These are phyloP conservation scores for Tipula helvola DNA, from an alignment of 2,888 invertebrate species.

Conservation along the genomic window DNA sequence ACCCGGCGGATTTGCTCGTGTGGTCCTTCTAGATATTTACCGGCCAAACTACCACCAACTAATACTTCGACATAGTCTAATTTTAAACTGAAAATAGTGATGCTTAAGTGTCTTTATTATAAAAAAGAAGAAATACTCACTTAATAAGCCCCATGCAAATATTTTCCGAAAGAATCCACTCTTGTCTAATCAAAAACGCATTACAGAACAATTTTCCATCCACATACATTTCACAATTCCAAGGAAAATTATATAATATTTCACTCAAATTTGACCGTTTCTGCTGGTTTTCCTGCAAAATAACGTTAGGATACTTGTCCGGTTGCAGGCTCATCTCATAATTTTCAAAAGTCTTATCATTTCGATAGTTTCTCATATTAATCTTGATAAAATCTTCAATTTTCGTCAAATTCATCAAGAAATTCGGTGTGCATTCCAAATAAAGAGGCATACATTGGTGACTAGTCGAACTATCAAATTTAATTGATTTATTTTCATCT, in stretches of 20 bases:
- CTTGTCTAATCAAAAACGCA: slow-evolving; percentile 50
- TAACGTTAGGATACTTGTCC: slow-evolving; percentile 17
- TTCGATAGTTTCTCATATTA: neutral
- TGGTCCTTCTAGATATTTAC: slow-evolving; percentile 45
- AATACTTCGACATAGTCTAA: slow-evolving; percentile 48
- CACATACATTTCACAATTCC: slow-evolving; percentile 59
- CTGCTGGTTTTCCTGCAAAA: neutral
- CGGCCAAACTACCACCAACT: slow-evolving; percentile 52
- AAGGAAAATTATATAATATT: slow-evolving; percentile 43
- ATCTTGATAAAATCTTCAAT: neutral
- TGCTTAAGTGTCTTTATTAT: neutral
- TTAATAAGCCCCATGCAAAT: slow-evolving; percentile 38
- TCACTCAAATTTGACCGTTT: neutral
- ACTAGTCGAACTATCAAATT: neutral
- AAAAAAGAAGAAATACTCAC: slow-evolving; percentile 26
- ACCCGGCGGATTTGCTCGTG: slow-evolving; percentile 57
- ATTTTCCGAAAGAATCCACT: slow-evolving; percentile 52
- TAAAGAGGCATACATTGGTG: neutral
- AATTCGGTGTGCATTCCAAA: neutral
- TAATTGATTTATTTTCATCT: neutral
- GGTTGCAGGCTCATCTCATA: neutral
- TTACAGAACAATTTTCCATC: slow-evolving; percentile 58
- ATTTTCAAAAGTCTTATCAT: neutral
- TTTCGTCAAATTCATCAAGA: neutral
- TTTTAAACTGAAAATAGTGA: slow-evolving; percentile 36